Conservation (phyloP, 2,888 invertebrate species). For the Eristalis arbustorum region DNA sequence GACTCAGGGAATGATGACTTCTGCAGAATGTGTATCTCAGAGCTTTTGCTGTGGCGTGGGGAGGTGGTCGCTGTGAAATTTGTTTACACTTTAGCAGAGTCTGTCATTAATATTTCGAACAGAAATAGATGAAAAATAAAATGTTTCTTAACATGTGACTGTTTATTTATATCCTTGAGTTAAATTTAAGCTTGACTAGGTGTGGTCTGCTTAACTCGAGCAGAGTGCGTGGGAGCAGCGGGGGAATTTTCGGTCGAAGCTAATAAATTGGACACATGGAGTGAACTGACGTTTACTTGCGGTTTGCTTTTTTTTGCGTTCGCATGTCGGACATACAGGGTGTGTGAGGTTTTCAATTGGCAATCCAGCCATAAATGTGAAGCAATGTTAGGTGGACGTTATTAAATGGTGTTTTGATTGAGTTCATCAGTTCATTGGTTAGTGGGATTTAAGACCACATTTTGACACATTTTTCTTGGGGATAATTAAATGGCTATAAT, state of each 20-base stretch:
- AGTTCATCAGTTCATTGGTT: not conserved
- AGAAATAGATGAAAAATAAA: not conserved
- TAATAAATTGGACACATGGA: not conserved
- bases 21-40: not conserved
- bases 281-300: not conserved
- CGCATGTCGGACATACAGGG: not conserved
- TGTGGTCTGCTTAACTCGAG: not conserved
- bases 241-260: not conserved
- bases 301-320: not conserved
- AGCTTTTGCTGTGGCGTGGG: not conserved
- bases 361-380: not conserved
- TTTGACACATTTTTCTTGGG: no score
- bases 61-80: not conserved
- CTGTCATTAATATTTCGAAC: not conserved
- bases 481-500: no score
- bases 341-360: not conserved
- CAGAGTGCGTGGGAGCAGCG: not conserved
- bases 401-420: not conserved
- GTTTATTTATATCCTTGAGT: not conserved
- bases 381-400: no score
- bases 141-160: not conserved
- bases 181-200: not conserved
- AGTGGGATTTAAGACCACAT: no score
- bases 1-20: conserved; percentile 55
- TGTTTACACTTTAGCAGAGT: not conserved